Base-by-base conservation (phyloP, 2,113 vertebrate species). In the Caloenas nicobarica region DNA sequence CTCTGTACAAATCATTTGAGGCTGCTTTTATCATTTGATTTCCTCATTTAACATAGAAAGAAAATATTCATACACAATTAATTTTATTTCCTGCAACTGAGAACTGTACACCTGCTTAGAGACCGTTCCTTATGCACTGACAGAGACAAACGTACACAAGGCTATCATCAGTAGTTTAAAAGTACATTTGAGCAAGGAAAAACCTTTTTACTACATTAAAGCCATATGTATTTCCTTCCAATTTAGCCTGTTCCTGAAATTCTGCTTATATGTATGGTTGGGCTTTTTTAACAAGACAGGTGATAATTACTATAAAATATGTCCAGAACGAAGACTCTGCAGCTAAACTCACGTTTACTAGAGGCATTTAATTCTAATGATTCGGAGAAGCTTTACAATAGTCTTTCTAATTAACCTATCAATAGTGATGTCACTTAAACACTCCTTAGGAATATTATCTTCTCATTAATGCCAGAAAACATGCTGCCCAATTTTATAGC, bases 371-470 rank as follows among this genome's bases (percentile, higher is more conserved):
- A 92, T 96, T 94, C 93, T 94, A 91, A 88, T 93, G 83, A 96
- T 95, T 96, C 38, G 25, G 79, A 91, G 96, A 97, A 98, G 91
- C 96, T 98, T 97, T 97, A 96, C 95, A 94, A 97, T 97, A 98
- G 98, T 98, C 95, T 98, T 98, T 98, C 97, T 98, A 98, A 98
- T 98, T 98, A 98, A 98, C 97, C 98, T 98, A 97, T 98, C 97
- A 97, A 86, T 97, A 97, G 96, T 98, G 92, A 98, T 98, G 95
- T 98, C 97, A 93, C 94, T 98, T 97, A 98, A 98, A 97, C 94
- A 94, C 94, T 97, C 93, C 84, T 92, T 91, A 96, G 93, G 97
- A 98, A 96, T 97, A 97, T 97, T 97, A 97, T 97, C 96, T 97
- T 89, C 96, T 98, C 96, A 97, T 98, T 98, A 97, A 96, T 95